Conservation (phyloP, 2,797 vertebrate species). For the Peromyscus eremicus region DNA sequence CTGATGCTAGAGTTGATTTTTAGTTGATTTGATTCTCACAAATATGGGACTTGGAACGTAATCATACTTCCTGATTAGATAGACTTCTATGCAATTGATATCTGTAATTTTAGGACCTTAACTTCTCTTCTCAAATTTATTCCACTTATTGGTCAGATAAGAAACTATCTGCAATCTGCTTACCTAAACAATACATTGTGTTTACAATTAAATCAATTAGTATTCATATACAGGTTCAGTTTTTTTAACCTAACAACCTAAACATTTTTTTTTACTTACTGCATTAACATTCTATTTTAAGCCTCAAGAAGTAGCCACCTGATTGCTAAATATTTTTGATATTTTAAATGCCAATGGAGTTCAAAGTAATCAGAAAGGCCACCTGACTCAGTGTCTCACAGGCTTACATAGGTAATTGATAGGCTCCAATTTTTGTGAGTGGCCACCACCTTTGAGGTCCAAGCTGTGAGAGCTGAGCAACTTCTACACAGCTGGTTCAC, state of each 20-base stretch:
- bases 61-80: not conserved
- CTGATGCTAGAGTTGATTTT: not conserved
- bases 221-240: not conserved
- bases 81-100: not conserved
- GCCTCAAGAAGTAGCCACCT: not conserved
- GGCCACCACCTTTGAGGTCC: not conserved
- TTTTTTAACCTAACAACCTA: not conserved
- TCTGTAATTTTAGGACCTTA: not conserved
- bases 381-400: not conserved
- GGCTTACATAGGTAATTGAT: not conserved
- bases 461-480: not conserved
- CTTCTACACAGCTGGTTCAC: too few relatives aligned
- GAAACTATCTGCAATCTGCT: not conserved
- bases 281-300: not conserved
- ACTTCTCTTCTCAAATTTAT: not conserved
- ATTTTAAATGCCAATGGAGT: not conserved
- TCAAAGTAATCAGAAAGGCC: conserved; percentile 8
- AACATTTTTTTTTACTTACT: not conserved
- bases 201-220: conserved; percentile 6
- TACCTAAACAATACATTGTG: not conserved
- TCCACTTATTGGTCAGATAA: not conserved
- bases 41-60: not conserved
- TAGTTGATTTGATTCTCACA: not conserved
- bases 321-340: not conserved
- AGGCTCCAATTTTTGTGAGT: not conserved